Conservation (phyloP, 2,113 vertebrate genomes). For the Procavia capensis region DNA sequence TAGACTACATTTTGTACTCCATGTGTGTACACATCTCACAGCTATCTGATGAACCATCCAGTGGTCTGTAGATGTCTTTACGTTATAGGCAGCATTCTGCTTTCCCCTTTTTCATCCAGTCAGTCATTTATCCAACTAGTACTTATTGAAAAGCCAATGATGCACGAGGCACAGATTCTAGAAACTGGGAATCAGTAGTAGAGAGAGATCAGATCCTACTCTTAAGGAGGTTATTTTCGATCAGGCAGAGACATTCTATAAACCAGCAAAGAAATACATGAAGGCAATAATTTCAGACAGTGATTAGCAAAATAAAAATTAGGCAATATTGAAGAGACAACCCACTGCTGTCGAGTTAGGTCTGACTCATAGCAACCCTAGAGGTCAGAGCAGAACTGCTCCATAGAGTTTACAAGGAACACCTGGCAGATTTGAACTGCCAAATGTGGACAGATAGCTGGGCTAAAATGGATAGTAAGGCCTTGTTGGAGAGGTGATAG, state of each 20-base stretch:
- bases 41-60: neutral
- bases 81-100: neutral
- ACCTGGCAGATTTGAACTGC: too few species aligned
- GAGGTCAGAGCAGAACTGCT: too few species aligned
- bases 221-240: neutral
- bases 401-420: too few species aligned
- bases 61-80: neutral
- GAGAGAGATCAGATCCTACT: neutral
- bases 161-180: neutral
- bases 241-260: neutral
- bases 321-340: too few species aligned
- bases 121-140: neutral
- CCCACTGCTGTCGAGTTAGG: too few species aligned
- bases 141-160: neutral
- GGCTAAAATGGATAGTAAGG: neutral
- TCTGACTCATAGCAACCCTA: too few species aligned
- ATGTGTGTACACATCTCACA: neutral
- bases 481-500: accelerated
- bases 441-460: neutral
- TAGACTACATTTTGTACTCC: neutral
- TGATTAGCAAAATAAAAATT: neutral
- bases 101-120: neutral
- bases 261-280: neutral
- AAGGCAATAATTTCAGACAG: neutral
- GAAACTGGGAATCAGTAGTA: neutral